Evolutionary conservation across 2,113 vertebrate species (phyloP).

Genomic region (Ophthalmolycus amberensis): DNA sequence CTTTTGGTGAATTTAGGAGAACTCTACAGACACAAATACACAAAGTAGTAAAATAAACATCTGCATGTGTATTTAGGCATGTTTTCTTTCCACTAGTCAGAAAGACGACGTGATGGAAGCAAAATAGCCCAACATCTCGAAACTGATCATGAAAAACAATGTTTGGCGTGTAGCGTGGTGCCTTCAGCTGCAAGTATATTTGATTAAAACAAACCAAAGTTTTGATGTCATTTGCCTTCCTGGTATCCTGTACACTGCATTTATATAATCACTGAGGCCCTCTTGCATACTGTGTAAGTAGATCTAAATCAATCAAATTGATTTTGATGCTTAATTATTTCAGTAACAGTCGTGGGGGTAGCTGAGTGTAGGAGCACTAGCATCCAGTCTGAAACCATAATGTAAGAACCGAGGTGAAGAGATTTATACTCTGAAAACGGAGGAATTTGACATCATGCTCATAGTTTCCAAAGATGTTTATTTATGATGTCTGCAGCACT

Average conservation of each 20-base stretch:
- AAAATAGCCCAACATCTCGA: not conserved
- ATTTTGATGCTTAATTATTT: constrained; percentile 46
- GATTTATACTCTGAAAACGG: not conserved
- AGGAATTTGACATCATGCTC: not conserved
- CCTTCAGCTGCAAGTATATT: not conserved
- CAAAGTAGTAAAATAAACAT: no score
- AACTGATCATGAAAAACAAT: not conserved
- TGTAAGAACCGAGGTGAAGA: not conserved
- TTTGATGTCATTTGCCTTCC: not conserved
- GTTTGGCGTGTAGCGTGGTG: not conserved
- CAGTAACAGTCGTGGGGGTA: constrained; percentile 11
- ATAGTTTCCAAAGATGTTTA: not conserved
- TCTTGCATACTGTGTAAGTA: constrained; percentile 19
- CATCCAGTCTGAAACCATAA: not conserved
- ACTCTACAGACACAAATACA: no score
- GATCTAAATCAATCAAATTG: constrained; percentile 45
- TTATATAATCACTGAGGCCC: constrained; percentile 29
- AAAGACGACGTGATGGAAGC: not conserved
- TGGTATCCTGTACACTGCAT: constrained; percentile 4
- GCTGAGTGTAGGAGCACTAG: not conserved
- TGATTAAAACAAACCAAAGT: not conserved
- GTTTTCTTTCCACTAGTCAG: not conserved
- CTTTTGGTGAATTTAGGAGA: no score
- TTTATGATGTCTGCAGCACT: constrained; percentile 12
- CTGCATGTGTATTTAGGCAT: not conserved